These are phyloP conservation scores for Trachurus trachurus DNA, from an alignment of 2,797 vertebrate genomes.

Conservation along the genomic window DNA sequence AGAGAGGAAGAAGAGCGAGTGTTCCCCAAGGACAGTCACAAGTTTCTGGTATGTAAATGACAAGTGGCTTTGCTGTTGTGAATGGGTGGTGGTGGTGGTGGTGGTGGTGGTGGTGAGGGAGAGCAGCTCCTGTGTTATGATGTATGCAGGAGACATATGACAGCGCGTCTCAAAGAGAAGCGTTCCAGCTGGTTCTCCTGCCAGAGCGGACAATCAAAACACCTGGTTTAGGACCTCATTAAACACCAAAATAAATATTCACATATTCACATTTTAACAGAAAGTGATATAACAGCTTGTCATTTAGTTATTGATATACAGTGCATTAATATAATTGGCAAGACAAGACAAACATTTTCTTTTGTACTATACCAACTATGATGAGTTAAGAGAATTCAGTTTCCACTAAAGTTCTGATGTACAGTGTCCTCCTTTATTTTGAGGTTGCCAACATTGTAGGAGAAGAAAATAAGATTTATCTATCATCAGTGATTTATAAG, in stretches of 20 bases:
- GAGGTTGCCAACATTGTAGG: background rate
- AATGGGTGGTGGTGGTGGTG: slow-evolving; percentile 4
- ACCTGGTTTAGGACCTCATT: slow-evolving; percentile 48
- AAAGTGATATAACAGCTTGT: background rate
- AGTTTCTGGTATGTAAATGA: slow-evolving; percentile 80
- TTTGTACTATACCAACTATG: background rate
- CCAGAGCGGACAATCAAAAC: slow-evolving; percentile 34
- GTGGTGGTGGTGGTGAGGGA: slow-evolving; percentile 11
- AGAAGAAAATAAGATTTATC: background rate
- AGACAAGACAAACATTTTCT: background rate
- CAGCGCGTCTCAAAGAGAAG: slow-evolving; percentile 51
- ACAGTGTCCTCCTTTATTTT: background rate
- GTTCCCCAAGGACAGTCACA: slow-evolving; percentile 72
- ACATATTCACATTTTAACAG: background rate
- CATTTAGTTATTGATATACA: background rate
- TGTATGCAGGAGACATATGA: slow-evolving; percentile 57
- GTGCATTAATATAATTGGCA: background rate
- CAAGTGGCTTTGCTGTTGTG: slow-evolving; percentile 53
- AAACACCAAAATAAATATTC: slow-evolving; percentile 30
- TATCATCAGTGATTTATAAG: background rate
- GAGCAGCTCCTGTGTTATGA: slow-evolving; percentile 48
- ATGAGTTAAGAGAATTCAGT: background rate
- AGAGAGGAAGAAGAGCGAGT: background rate
- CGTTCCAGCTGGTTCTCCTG: slow-evolving; percentile 38
- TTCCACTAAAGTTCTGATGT: background rate